Evolutionary conservation across 1,140 invertebrate genomes (phyloP).

Genomic region (Acromyrmex charruanus): DNA sequence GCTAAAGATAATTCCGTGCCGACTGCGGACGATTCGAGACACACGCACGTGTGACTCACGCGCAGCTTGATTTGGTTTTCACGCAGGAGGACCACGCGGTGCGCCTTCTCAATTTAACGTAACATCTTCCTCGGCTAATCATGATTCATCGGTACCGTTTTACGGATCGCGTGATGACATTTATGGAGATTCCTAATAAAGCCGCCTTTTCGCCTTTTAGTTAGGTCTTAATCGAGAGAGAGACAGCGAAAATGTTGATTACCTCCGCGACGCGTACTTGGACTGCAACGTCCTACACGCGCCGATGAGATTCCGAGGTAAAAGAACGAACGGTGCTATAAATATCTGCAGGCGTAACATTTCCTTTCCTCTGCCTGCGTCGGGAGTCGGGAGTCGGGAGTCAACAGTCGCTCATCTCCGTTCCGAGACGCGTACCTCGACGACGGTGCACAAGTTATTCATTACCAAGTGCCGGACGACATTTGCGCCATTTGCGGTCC

Average conservation of each 20-base stretch:
- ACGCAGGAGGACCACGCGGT: slow-evolving; percentile 51
- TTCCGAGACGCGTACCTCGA: neutral
- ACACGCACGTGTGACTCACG: slow-evolving; percentile 72
- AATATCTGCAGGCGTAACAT: slow-evolving; percentile 48
- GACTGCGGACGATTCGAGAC: slow-evolving; percentile 11
- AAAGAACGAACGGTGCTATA: slow-evolving; percentile 45
- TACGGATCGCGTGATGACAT: slow-evolving; percentile 8
- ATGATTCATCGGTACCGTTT: slow-evolving; percentile 77
- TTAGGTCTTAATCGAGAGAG: slow-evolving; percentile 26
- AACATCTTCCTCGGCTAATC: slow-evolving; percentile 75
- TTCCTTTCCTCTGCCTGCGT: slow-evolving; percentile 16
- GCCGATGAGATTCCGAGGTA: slow-evolving; percentile 24
- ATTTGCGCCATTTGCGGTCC: slow-evolving; percentile 41
- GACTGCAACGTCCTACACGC: slow-evolving; percentile 29
- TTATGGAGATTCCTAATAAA: slow-evolving; percentile 51
- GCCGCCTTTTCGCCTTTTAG: slow-evolving; percentile 19
- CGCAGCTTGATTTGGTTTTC: slow-evolving; percentile 73
- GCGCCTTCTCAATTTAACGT: slow-evolving; percentile 73
- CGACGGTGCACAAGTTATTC: neutral
- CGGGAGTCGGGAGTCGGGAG: neutral
- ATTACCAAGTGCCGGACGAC: slow-evolving; percentile 38
- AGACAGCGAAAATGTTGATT: neutral
- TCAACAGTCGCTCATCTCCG: slow-evolving; percentile 20
- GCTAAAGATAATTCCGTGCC: neutral
- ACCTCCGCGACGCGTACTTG: neutral